Evolutionary conservation across 2,888 invertebrate genomes (phyloP), one percentile per base, ranked within the genome.

Genomic region (Xanthorhoe spadicearia): DNA sequence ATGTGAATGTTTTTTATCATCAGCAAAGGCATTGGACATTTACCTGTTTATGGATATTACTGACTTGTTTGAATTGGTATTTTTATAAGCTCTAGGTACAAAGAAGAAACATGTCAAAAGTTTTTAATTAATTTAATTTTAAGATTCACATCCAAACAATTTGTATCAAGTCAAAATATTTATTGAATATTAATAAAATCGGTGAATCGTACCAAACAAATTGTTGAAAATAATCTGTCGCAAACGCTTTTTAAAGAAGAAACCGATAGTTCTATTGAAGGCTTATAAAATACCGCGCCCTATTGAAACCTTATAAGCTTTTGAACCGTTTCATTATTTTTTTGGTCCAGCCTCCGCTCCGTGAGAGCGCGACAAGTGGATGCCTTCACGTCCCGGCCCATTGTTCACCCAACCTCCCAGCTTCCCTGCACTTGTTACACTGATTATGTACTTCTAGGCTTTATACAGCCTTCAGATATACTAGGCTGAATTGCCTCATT

Each of bases 361-460:
- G 86, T 86, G 86, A 81, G 86, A 86, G 80, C 86, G 86, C 88
- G 87, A 88, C 92, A 92, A 92, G 92, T 92, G 92, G 87, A 92
- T 92, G 89, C 92, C 92, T 81, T 86, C 92, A 93, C 92, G 92
- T 92, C 83, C 10, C 13, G 87, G 71, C 65, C 89, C 79, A 91
- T 92, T 92, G 92, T 92, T 91, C 72, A 78, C 75, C 65, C 66
- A 61, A 63, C 64, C 38, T 61, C 64, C 64, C 64, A 63, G 35
- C 65, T 18, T 43, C 50, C 53, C 64, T 64, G 54, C 67, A 56
- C 67, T 64, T 60, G 68, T 61, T 28, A 49, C 54, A 38, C 7
- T 46, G 64, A 52, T 49, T 50, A 50, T 38, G 17, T 55, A 28
- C 55, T 55, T 48, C 19, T 46, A 38, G 23, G 2, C 19, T 38